Conservation (phyloP, 2,888 invertebrate genomes). For the Drosophila lacicola region DNA sequence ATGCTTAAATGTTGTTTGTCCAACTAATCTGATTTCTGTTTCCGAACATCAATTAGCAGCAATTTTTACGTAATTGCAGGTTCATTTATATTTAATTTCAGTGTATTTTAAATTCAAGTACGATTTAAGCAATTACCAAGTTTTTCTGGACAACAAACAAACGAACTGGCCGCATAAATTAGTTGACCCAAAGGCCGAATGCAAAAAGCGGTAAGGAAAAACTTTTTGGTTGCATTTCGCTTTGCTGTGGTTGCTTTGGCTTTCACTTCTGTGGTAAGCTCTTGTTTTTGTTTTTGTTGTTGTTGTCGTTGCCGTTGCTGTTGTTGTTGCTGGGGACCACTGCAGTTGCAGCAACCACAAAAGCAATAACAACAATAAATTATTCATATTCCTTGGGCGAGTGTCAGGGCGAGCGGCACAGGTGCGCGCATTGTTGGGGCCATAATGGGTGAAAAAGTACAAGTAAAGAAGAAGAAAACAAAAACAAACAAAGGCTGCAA, state of each 20-base stretch:
- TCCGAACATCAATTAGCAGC: not conserved
- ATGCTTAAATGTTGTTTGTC: no score
- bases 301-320: not conserved
- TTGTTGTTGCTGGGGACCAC: not conserved
- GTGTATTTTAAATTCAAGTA: constrained; percentile 4
- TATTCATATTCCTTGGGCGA: constrained; percentile 44
- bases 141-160: constrained; percentile 23
- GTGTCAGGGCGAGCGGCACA: constrained; percentile 7
- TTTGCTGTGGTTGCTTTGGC: constrained; percentile 56
- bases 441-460: not conserved
- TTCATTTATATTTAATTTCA: constrained; percentile 36
- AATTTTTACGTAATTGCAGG: constrained; percentile 17
- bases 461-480: not conserved
- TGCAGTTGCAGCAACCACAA: constrained; percentile 33
- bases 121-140: constrained; percentile 46
- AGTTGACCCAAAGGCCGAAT: constrained; percentile 45
- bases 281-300: not conserved
- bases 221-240: constrained; percentile 62
- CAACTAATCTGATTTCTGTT: not conserved
- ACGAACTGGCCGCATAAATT: constrained; percentile 64
- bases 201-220: constrained; percentile 46
- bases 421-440: not conserved
- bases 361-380: constrained; percentile 57
- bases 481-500: not conserved
- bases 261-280: constrained; percentile 5